These are phyloP conservation scores for Dicyrtoma fusca DNA, from an alignment of 2,888 invertebrate genomes.

Conservation along the genomic window DNA sequence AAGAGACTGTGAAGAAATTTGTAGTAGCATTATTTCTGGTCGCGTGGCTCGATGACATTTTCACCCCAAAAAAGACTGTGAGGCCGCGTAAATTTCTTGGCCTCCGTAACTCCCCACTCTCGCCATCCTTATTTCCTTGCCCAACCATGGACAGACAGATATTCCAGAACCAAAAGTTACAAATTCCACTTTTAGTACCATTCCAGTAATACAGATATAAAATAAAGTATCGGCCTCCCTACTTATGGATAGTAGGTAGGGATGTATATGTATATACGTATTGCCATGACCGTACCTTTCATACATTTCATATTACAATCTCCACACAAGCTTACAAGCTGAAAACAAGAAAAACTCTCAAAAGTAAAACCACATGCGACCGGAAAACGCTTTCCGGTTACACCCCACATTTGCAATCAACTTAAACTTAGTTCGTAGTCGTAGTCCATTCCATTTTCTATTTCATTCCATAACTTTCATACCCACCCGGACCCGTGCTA, in stretches of 20 bases:
- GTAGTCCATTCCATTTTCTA: background rate
- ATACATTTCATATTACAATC: no score
- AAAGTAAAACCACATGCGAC: conserved; percentile 47
- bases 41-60: conserved; percentile 42
- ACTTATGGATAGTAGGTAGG: no score
- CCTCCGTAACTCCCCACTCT: background rate
- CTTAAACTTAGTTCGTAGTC: conserved; percentile 27
- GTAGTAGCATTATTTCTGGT: conserved; percentile 5
- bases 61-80: conserved; percentile 27
- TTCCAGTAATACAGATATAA: no score
- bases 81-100: conserved; percentile 21
- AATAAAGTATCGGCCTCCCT: no score
- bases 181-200: no score
- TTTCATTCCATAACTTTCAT: conserved; percentile 12
- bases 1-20: conserved; percentile 10
- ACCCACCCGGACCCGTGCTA: background rate
- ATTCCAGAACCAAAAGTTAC: no score
- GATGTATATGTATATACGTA: no score
- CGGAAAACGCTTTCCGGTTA: conserved; percentile 44
- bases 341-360: conserved; percentile 11
- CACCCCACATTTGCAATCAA: conserved; percentile 41
- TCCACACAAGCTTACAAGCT: background rate
- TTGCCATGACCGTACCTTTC: no score
- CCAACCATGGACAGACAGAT: no score
- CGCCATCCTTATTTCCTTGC: no score